Evolutionary conservation across 2,113 vertebrate genomes (phyloP), one percentile per base, ranked within the genome.

Genomic region (Thymallus thymallus): DNA sequence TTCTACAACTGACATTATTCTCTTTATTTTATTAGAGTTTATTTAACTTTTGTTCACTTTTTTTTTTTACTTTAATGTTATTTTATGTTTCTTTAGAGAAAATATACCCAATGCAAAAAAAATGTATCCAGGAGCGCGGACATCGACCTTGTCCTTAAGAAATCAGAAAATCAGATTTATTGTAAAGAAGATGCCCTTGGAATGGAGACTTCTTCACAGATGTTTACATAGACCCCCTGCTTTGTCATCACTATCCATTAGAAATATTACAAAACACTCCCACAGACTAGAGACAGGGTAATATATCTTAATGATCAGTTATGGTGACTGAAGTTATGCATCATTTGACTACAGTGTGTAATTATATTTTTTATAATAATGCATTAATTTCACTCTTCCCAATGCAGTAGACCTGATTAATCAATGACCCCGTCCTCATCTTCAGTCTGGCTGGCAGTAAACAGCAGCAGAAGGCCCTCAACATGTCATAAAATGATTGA

Each of bases 401-500:
- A 9, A 9, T 60, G 6, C 56, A 9, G 20, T 22, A 60, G 56
- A 60, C 56, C 56, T 22, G 56, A 60, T 60, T 9, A 60, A 60
- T 60, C n/a, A 22, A 23, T 30, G 14, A 5, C 29, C 26, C 18
- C 5, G 26, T 16, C 63, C 26, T 65, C 12, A 65, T 65, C 16
- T 63, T 12, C 13, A n/a, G n/a, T 16, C 26, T 65, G 26, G 14
- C 63, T 65, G 26, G 63, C 26, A n/a, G 26, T 65, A 65, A 65
- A 65, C 63, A 32, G 3, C 63, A 30, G 29, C 26, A 20, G 63
- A 20, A 29, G 9, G 22, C 1, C 23, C 62, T 29, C 62, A 29
- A 4, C 24, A 6, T 68, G 65, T 68, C 65, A n/a, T 22, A 68
- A 41, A 68, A 45, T 46, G 35, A 68, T 68, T 46, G 18, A 41